Evolutionary conservation across 2,113 vertebrate species (phyloP), one percentile per base, ranked within the genome.

Genomic region (Siphamia tubifer): DNA sequence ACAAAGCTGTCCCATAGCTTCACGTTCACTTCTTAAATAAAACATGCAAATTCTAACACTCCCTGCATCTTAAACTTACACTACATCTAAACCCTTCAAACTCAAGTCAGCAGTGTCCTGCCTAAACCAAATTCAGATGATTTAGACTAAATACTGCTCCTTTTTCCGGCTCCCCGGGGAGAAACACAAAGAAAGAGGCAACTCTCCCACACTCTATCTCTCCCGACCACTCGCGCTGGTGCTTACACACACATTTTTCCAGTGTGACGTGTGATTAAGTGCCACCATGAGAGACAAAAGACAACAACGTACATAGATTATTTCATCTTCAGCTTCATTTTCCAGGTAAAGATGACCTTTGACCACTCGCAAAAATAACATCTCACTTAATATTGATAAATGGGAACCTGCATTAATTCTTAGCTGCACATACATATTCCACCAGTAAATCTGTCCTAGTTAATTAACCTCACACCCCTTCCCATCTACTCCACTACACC

Each of bases 191-290:
- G 76, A 73, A 51, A 74, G 40, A 44, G 27, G 25, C 30, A 47
- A 64, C 58, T 60, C 74, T 83, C 68, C 79, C 74, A 81, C 82
- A 83, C 68, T 74, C 39, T 51, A 23, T 60, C 68, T 68, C 63
- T 34, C 57, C 49, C 23, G 8, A 42, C 30, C 43, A 58, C 52
- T 65, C 53, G 25, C 25, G 15, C 36, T 34, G 44, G 31, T 11
- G 20, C 61, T 44, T 24, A 53, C 7, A 43, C 65, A 51, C 55
- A 53, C 35, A 60, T 42, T 71, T 69, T 49, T 36, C 31, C 36
- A 55, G 48, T 17, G 15, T 66, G 76, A 68, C 69, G 43, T 69
- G 45, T 69, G 64, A 73, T 78, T 49, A 20, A 72, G 42, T 65
- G 56, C 28, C 60, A 53, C 63, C 3, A 27, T 39, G 44, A 43